Evolutionary conservation across 2,797 vertebrate genomes (phyloP).

Genomic region (Parauchenoglanis punctatus): DNA sequence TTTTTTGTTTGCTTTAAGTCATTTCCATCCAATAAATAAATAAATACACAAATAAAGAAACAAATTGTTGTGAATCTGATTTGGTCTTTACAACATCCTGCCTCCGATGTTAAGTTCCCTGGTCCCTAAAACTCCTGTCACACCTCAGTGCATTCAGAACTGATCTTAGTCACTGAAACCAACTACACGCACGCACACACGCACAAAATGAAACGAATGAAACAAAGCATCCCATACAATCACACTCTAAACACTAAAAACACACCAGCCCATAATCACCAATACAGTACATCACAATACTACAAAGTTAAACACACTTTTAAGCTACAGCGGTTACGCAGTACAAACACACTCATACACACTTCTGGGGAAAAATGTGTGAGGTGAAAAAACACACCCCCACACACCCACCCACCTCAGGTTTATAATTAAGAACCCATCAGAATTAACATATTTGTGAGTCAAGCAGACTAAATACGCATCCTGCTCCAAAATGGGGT

Average conservation of each 20-base stretch:
- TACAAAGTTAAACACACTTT: not conserved
- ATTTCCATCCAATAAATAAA: not conserved
- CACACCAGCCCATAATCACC: not conserved
- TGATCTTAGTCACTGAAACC: not conserved
- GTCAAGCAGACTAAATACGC: not conserved
- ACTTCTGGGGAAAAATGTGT: no score
- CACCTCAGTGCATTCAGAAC: conserved; percentile 1
- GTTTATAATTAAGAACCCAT: not conserved
- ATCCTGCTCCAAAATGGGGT: not conserved
- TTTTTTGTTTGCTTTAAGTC: not conserved
- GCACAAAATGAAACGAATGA: conserved; percentile 8
- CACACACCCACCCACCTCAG: not conserved
- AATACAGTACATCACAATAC: not conserved
- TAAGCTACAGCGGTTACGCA: not conserved
- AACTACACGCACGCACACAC: not conserved
- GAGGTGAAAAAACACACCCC: not conserved
- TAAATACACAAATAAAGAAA: not conserved
- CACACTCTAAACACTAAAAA: not conserved
- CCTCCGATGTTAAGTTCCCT: not conserved
- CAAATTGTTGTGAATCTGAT: not conserved
- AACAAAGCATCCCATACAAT: conserved; percentile 13
- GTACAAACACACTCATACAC: not conserved
- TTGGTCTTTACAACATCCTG: not conserved
- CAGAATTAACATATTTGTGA: not conserved
- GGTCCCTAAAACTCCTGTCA: conserved; percentile 26